Evolutionary conservation across 1,140 invertebrate species (phyloP).

Genomic region (Ganaspis sp.): DNA sequence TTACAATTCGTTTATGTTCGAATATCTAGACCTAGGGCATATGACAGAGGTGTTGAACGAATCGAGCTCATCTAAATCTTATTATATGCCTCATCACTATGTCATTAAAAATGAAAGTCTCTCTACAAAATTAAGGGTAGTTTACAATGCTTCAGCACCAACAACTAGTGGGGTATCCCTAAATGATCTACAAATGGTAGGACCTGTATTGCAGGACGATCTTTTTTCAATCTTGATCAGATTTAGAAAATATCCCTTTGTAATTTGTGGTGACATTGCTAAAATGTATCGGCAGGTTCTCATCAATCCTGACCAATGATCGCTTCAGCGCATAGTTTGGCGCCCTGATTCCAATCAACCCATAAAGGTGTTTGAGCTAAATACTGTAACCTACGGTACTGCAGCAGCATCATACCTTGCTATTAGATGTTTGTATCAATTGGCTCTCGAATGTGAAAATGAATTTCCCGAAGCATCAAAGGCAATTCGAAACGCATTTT

Average conservation of each 20-base stretch:
- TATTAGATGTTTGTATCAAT: too few species aligned
- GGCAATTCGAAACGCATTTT: too few species aligned
- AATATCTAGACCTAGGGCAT: conserved; percentile 30
- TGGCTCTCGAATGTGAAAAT: too few species aligned
- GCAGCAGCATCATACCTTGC: too few species aligned
- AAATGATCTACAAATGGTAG: neutral
- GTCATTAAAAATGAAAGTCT: neutral
- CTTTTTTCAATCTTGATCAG: neutral
- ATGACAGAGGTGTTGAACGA: conserved; percentile 27
- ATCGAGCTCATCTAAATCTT: neutral
- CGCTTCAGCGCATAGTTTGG: too few species aligned
- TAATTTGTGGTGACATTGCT: neutral
- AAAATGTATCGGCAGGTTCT: neutral
- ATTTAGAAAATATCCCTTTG: neutral
- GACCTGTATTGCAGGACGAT: neutral
- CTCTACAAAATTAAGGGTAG: neutral
- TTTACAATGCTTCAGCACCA: neutral
- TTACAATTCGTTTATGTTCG: conserved; percentile 30
- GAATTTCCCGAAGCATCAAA: too few species aligned
- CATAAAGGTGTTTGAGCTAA: too few species aligned
- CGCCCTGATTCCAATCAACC: too few species aligned
- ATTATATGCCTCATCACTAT: neutral
- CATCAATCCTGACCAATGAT: too few species aligned
- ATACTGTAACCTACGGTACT: too few species aligned
- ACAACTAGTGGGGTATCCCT: neutral